Evolutionary conservation across 2,113 vertebrate species (phyloP), one percentile per base, ranked within the genome.

Genomic region (Crypturellus undulatus): DNA sequence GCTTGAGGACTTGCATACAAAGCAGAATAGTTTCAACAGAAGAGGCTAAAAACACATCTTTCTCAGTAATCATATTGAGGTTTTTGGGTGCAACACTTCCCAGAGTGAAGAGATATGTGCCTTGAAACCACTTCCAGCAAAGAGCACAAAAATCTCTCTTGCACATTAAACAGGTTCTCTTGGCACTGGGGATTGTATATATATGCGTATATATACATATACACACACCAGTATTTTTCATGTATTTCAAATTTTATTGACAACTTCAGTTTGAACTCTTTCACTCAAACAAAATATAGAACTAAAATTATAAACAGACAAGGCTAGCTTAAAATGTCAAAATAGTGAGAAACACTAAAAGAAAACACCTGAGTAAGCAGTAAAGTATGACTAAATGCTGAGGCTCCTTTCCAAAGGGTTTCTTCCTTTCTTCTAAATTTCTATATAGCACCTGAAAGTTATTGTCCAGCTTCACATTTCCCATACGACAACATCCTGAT

Each of bases 211-310:
- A 49, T 49, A 22, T 21, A 49, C 20, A 49, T 49, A 49, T 49
- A 49, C 20, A 22, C 47, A 49, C 47, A 19, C 47, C 47, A 49
- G 32, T 11, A 5, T 4, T 84, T 71, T 62, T 73, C 5, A 21
- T 6, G 4, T 52, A 51, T 77, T 87, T 81, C 6, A 24, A 60
- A 56, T 79, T 84, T 76, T 75, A 84, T 7, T 54, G 28, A 68
- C 12, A 84, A 56, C 67, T 90, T 88, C 54, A 12, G 36, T 42
- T 93, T 80, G 17, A 91, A 30, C 12, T 77, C 18, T 89, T 93
- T 68, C 59, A 76, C 21, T 65, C 28, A 85, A 81, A 83, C 52
- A 21, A 7, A 78, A 70, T 64, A 79, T 3, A 80, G 43, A 89
- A 89, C 75, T 42, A 72, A 89, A 89, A 87, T 52, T 59, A 92